Evolutionary conservation across 2,113 vertebrate species (phyloP), one percentile per base, ranked within the genome.

Genomic region (Dromaius novaehollandiae): DNA sequence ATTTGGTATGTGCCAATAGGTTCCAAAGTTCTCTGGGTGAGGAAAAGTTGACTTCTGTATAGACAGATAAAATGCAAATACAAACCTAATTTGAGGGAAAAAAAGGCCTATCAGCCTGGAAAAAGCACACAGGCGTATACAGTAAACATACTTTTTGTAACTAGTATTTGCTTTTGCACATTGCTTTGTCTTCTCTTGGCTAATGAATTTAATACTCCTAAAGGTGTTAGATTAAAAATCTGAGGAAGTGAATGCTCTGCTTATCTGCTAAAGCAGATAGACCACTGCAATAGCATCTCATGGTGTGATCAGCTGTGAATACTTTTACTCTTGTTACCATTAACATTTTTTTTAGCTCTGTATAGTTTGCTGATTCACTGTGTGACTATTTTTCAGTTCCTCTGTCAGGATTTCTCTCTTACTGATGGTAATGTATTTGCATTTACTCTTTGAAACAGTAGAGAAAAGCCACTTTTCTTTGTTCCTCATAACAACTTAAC

Each of bases 361-460:
- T 24, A 34, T 55, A 58, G 36, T 78, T 85, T 80, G 78, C 81
- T 91, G 87, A 94, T 88, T 94, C 93, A 93, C 68, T 55, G n/a
- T 38, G 17, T 88, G 58, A 70, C 53, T 92, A 8, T 80, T 89
- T 65, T 46, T 70, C 58, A 70, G 81, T 55, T 86, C 42, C 40
- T 82, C 82, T 77, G 65, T 7, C 78, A 48, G 46, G 20, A 40
- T 88, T 95, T 92, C 85, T 82, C 50, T 79, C 66, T 77, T 70
- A 66, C 24, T 74, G 32, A n/a, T 71, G 75, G 34, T 89, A 71
- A 60, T 44, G 12, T 4, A 80, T 40, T 51, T 78, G 46, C 44
- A 86, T 85, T 73, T 63, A 58, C 40, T 66, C 78, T 80, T 89
- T 80, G 84, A 92, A 91, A 81, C 28, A 44, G 8, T 55, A 88